These are phyloP conservation scores for Salvelinus sp. DNA, from an alignment of 2,113 vertebrate genomes.

Conservation along the genomic window DNA sequence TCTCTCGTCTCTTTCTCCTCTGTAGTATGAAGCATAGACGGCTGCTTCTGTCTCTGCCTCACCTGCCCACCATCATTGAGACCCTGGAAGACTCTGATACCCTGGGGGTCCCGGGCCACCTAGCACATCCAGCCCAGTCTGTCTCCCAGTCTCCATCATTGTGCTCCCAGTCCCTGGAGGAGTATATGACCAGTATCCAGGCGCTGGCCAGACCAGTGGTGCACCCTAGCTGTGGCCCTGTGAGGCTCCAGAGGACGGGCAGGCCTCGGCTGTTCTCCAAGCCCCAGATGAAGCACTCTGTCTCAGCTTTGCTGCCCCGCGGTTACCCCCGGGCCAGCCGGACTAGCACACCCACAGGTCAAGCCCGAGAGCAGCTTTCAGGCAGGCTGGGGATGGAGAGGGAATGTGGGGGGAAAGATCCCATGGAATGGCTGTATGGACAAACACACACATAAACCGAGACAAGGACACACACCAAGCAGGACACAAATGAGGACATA, in stretches of 20 bases:
- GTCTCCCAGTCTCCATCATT: constrained; percentile 33
- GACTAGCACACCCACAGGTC: constrained; percentile 47
- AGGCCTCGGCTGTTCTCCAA: constrained; percentile 65
- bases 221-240: constrained; percentile 53
- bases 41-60: constrained; percentile 59
- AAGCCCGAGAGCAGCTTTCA: constrained; percentile 38
- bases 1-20: background rate
- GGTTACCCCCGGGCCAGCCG: constrained; percentile 43
- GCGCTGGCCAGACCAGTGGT: constrained; percentile 66
- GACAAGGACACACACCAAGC: constrained; percentile 15
- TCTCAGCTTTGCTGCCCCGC: constrained; percentile 48
- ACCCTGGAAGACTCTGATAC: constrained; percentile 65
- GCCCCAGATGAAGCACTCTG: constrained; percentile 60
- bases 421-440: constrained; percentile 77
- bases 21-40: constrained; percentile 71
- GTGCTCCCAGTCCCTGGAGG: constrained; percentile 65
- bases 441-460: constrained; percentile 59
- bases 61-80: constrained; percentile 76
- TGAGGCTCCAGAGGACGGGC: constrained; percentile 60
- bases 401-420: constrained; percentile 64
- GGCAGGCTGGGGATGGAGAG: constrained; percentile 54
- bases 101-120: constrained; percentile 25
- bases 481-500: constrained; percentile 36
- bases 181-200: constrained; percentile 74
- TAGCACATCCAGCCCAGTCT: background rate